A percentile compares a stretch with the other conserved stretches of the same genome.
Evolutionary conservation across 2,888 invertebrate genomes (phyloP).

Genomic region (Homarus gammarus): DNA sequence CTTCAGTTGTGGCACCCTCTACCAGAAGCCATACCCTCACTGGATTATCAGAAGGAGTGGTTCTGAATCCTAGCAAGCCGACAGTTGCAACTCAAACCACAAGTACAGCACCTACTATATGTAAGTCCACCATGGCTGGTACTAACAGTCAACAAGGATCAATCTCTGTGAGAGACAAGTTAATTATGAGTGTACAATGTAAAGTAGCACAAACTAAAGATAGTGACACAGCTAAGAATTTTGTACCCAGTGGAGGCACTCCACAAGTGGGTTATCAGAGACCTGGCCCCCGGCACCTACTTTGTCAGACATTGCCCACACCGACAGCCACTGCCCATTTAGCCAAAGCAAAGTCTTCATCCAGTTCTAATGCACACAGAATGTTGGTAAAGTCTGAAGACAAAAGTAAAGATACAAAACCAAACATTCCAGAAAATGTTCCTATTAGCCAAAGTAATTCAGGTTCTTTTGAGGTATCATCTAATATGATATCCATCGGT

Average conservation of each 20-base stretch:
- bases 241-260: slow-evolving; percentile 7
- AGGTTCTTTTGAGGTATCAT: slow-evolving; percentile 33
- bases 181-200: slow-evolving; percentile 22
- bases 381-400: slow-evolving; percentile 66
- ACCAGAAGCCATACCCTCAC: background rate
- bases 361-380: slow-evolving; percentile 44
- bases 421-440: slow-evolving; percentile 63
- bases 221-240: slow-evolving; percentile 38
- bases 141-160: slow-evolving; percentile 24
- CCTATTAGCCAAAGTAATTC: slow-evolving; percentile 44
- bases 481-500: slow-evolving; percentile 37
- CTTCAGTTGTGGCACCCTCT: background rate
- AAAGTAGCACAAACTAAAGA: slow-evolving; percentile 38
- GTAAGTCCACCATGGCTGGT: slow-evolving; percentile 2
- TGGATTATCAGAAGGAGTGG: background rate
- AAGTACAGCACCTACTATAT: slow-evolving; percentile 11
- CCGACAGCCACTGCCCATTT: slow-evolving; percentile 66
- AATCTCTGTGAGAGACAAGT: slow-evolving; percentile 5
- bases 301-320: slow-evolving; percentile 71
- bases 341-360: slow-evolving; percentile 63
- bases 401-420: slow-evolving; percentile 62
- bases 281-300: slow-evolving; percentile 64
- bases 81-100: slow-evolving; percentile 19
- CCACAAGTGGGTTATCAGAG: slow-evolving; percentile 34
- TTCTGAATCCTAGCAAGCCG: background rate